These are phyloP conservation scores for Chrysomela aeneicollis DNA, from an alignment of 2,888 invertebrate species.

Conservation along the genomic window DNA sequence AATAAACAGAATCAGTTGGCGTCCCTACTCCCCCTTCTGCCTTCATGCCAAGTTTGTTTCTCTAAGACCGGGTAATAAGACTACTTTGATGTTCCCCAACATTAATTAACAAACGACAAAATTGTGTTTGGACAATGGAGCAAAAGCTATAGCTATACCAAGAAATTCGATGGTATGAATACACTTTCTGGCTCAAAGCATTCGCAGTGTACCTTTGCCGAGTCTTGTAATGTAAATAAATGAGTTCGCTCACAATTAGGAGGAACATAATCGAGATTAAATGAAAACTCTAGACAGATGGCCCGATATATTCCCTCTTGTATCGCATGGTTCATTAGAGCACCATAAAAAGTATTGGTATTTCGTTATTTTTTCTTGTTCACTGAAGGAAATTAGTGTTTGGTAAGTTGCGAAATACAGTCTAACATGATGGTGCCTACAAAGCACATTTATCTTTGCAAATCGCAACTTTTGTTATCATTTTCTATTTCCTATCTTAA, in stretches of 20 bases:
- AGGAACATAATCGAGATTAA: not conserved
- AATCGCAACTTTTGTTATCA: no score
- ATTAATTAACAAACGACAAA: slow-evolving; percentile 71
- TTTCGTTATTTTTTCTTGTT: no score
- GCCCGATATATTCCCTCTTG: not conserved
- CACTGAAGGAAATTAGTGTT: no score
- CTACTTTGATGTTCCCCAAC: slow-evolving; percentile 49
- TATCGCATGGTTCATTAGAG: not conserved
- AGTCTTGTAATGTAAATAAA: slow-evolving; percentile 37
- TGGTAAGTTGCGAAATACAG: no score
- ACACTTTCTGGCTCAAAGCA: slow-evolving; percentile 42
- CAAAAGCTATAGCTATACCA: slow-evolving; percentile 42
- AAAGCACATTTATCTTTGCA: no score
- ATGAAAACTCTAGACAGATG: not conserved
- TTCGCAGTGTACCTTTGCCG: slow-evolving; percentile 32
- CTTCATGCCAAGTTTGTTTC: slow-evolving; percentile 43
- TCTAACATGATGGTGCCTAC: no score
- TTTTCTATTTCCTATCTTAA: no score
- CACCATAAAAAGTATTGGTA: no score
- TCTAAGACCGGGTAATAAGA: slow-evolving; percentile 44
- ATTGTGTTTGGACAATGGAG: slow-evolving; percentile 69
- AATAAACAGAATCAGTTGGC: slow-evolving; percentile 42
- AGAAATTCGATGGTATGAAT: slow-evolving; percentile 44
- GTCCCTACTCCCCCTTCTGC: slow-evolving; percentile 34
- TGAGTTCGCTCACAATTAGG: not conserved